Conservation (phyloP, 2,113 vertebrate species). For the Rhabdomys dilectus region DNA sequence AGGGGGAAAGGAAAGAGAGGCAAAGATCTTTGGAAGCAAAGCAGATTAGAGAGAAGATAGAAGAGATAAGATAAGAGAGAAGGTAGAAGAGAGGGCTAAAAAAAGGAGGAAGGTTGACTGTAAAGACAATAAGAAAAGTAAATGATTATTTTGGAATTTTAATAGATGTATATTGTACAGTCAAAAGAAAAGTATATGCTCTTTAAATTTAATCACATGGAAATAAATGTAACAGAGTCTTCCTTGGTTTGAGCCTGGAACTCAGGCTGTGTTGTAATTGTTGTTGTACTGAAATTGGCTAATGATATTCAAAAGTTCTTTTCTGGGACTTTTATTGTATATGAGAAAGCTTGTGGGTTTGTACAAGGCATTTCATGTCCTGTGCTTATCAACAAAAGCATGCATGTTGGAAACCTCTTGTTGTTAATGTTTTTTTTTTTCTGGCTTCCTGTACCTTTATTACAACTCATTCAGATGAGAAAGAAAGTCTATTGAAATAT, state of each 20-base stretch:
- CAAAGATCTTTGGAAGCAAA: neutral
- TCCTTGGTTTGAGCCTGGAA: neutral
- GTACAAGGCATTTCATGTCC: neutral
- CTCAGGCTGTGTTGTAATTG: too few species aligned
- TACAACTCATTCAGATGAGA: neutral
- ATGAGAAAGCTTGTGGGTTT: neutral
- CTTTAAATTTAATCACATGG: neutral
- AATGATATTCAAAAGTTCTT: neutral
- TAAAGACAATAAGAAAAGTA: neutral
- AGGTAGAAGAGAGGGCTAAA: neutral
- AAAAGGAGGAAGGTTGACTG: neutral
- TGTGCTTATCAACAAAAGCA: neutral
- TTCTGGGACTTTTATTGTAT: neutral
- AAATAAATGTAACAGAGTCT: neutral
- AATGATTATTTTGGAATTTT: neutral
- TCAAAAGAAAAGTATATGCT: neutral
- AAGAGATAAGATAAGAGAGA: neutral
- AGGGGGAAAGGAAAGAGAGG: neutral
- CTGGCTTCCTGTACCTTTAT: neutral
- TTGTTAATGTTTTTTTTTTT: neutral
- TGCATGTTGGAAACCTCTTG: neutral
- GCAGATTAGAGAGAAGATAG: neutral
- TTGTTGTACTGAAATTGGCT: neutral
- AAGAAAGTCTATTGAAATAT: neutral
- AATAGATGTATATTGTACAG: neutral